These are phyloP conservation scores for Carollia perspicillata DNA, from an alignment of 2,113 vertebrate species.

Conservation along the genomic window DNA sequence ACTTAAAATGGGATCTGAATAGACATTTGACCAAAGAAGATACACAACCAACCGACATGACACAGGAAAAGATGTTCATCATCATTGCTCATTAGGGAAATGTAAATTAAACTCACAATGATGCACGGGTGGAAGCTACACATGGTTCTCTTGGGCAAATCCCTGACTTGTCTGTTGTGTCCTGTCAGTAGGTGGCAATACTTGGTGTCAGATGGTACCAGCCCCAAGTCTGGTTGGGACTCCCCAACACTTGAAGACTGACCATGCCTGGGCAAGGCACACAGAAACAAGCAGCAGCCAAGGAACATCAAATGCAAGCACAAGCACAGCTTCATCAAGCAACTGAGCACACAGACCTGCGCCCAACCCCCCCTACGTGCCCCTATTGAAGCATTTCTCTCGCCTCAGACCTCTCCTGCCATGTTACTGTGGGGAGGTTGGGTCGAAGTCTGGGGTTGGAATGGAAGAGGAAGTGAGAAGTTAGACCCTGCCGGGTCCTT, in stretches of 20 bases:
- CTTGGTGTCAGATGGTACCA: too few species aligned
- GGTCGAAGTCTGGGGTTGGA: neutral
- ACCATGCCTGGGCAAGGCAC: slow-evolving; percentile 84
- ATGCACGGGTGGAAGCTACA: rapidly evolving
- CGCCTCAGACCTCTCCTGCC: neutral
- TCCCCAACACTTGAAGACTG: slow-evolving; percentile 76
- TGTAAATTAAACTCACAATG: neutral
- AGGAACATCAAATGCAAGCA: slow-evolving; percentile 92
- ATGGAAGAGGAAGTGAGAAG: neutral
- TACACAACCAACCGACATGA: neutral
- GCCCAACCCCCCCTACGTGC: slow-evolving; percentile 73
- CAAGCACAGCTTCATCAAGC: slow-evolving; percentile 92
- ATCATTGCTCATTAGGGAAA: neutral
- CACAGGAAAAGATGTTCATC: neutral
- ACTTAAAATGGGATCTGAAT: neutral
- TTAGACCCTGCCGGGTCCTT: neutral
- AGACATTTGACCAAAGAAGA: neutral
- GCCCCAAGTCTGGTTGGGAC: too few species aligned
- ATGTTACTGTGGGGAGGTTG: neutral
- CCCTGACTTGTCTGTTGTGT: neutral
- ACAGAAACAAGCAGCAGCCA: slow-evolving; percentile 94
- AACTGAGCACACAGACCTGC: slow-evolving; percentile 83
- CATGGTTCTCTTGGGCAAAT: neutral
- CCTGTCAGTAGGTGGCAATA: neutral
- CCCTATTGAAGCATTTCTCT: neutral